A percentile compares a stretch with the other conserved stretches of the same genome.
Evolutionary conservation across 2,113 vertebrate species (phyloP).

Genomic region (Ovis aries): DNA sequence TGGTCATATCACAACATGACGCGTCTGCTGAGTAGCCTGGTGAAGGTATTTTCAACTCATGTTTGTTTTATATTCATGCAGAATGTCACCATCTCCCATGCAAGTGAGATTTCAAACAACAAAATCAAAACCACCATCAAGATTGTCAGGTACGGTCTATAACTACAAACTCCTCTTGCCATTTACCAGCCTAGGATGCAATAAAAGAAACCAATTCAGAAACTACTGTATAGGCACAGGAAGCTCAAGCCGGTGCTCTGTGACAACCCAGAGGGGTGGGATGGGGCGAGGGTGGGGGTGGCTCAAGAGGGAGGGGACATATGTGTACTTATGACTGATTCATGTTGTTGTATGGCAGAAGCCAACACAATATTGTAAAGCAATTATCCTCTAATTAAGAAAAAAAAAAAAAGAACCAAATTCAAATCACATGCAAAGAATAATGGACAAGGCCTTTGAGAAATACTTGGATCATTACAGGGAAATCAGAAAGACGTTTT

Average conservation of each 20-base stretch:
- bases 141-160: neutral
- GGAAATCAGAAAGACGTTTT: neutral
- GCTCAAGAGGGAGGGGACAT: neutral
- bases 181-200: neutral
- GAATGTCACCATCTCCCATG: neutral
- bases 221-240: neutral
- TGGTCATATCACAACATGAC: neutral
- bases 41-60: neutral
- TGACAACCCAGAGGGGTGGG: neutral
- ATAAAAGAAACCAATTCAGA: neutral
- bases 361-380: neutral
- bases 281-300: neutral
- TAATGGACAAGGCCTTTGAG: too few relatives aligned
- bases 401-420: neutral
- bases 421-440: neutral
- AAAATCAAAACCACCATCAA: neutral
- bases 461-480: neutral
- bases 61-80: conserved; percentile 27
- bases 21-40: neutral
- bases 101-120: neutral
- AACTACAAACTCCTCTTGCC: neutral
- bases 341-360: neutral
- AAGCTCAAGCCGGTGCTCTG: neutral
- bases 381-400: neutral
- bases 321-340: neutral